A percentile compares a stretch with the other conserved stretches of the same genome.
phyloP scores from a whole-genome alignment of 2,797 vertebrate genomes.

The Acipenser oxyrinchus region DNA sequence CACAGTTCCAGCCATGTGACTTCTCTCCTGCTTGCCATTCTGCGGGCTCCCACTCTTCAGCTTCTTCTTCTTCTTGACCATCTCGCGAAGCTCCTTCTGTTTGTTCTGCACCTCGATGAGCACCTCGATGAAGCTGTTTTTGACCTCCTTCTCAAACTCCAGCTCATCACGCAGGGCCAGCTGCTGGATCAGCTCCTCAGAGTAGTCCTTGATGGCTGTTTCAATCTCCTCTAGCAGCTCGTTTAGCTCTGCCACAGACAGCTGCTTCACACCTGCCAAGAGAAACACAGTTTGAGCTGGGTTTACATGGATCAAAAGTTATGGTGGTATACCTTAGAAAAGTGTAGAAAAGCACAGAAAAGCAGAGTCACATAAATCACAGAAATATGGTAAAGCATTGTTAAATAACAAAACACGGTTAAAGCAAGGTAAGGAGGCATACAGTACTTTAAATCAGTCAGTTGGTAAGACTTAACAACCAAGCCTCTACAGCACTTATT shows the following conservation, averaged over 20 bases:
- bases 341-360: too few species aligned
- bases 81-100: conserved; percentile 93
- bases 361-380: too few species aligned
- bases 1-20: conserved; percentile 83
- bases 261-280: conserved; percentile 69
- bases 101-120: conserved; percentile 95
- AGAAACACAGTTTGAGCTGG: conserved; percentile 5
- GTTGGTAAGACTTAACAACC: too few species aligned
- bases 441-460: too few species aligned
- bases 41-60: conserved; percentile 62
- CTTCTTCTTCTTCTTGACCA: conserved; percentile 86
- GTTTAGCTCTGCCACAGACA: conserved; percentile 77
- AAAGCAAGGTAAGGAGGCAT: too few species aligned
- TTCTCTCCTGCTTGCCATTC: conserved; percentile 61
- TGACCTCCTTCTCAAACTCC: conserved; percentile 97
- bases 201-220: conserved; percentile 80
- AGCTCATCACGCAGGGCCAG: conserved; percentile 89
- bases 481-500: too few species aligned
- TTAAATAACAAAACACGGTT: too few species aligned
- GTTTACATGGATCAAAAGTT: too few species aligned
- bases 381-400: too few species aligned
- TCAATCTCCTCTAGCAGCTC: conserved; percentile 88
- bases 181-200: conserved; percentile 89
- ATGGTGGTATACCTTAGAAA: too few species aligned
- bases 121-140: conserved; percentile 96